Evolutionary conservation across 2,888 invertebrate genomes (phyloP).

Genomic region (Nymphalis urticae): DNA sequence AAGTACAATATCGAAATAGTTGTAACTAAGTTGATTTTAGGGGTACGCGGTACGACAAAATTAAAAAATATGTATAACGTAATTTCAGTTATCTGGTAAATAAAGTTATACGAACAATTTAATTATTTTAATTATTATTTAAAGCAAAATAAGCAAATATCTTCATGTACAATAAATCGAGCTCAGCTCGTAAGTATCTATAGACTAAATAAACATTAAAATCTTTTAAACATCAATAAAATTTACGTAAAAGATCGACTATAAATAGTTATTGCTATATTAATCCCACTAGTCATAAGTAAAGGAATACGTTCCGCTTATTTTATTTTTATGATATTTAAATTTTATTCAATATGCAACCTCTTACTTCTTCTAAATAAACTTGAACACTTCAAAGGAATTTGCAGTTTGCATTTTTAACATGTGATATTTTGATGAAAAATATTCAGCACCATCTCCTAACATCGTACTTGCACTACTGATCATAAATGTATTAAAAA

Average conservation of each 20-base stretch:
- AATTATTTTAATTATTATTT: too few species aligned
- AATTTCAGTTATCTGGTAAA: too few species aligned
- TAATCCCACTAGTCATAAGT: not conserved
- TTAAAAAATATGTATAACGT: too few species aligned
- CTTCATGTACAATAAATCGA: too few species aligned
- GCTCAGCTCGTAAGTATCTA: too few species aligned
- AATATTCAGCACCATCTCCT: constrained; percentile 21
- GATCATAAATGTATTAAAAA: constrained; percentile 26
- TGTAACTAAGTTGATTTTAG: not conserved
- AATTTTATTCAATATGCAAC: constrained; percentile 18
- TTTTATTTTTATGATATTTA: constrained; percentile 9
- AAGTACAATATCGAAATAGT: not conserved
- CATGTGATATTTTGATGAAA: constrained; percentile 30
- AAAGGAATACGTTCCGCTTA: not conserved
- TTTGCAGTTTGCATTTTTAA: constrained; percentile 14
- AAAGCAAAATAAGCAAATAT: too few species aligned
- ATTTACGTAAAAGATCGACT: not conserved
- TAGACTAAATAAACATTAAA: too few species aligned
- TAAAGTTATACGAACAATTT: too few species aligned
- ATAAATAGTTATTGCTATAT: not conserved
- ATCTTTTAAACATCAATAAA: not conserved
- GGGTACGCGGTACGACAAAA: too few species aligned
- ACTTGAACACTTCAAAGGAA: constrained; percentile 18
- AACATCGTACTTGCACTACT: constrained; percentile 16
- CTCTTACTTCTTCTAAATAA: constrained; percentile 21